A percentile compares a stretch with the other conserved stretches of the same genome.
phyloP scores from a whole-genome alignment of 2,888 invertebrate species.

The Charanyca ferruginea region DNA sequence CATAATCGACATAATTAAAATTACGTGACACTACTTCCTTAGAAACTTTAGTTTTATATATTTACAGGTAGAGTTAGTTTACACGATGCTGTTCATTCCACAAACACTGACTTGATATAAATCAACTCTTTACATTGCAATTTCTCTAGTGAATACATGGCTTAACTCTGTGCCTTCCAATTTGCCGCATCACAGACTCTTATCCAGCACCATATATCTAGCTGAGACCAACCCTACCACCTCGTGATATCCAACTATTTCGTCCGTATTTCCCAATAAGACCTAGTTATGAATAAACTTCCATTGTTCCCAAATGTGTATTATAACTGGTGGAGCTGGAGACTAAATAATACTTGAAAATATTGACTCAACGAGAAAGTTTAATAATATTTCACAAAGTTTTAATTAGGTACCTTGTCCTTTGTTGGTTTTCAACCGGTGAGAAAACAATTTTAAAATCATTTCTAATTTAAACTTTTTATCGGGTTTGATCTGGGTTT shows the following conservation, averaged over 20 bases:
- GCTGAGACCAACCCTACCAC: conserved; percentile 16
- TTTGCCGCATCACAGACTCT: conserved; percentile 71
- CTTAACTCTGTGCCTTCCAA: conserved; percentile 69
- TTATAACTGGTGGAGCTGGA: conserved; percentile 25
- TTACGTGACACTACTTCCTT: too few relatives aligned
- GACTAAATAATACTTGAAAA: conserved; percentile 48
- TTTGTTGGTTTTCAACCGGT: conserved; percentile 62
- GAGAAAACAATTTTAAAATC: conserved; percentile 62
- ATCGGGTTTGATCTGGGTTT: conserved; percentile 55
- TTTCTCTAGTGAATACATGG: conserved; percentile 56
- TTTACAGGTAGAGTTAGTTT: not conserved
- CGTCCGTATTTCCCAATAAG: conserved; percentile 14
- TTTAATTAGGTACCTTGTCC: conserved; percentile 69
- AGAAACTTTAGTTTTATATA: not conserved
- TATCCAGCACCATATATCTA: conserved; percentile 56
- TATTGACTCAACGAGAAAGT: conserved; percentile 58
- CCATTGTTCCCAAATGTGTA: conserved; percentile 38
- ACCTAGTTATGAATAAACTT: conserved; percentile 37
- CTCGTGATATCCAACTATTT: conserved; percentile 33
- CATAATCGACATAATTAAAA: not conserved
- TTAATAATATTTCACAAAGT: conserved; percentile 68
- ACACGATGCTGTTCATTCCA: not conserved
- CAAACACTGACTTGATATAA: conserved; percentile 16
- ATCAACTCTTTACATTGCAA: conserved; percentile 49
- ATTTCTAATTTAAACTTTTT: conserved; percentile 68